These are phyloP conservation scores for Aplysina aerophoba DNA, from an alignment of 37 sponge, comb jelly and placozoan genomes.

Conservation along the genomic window DNA sequence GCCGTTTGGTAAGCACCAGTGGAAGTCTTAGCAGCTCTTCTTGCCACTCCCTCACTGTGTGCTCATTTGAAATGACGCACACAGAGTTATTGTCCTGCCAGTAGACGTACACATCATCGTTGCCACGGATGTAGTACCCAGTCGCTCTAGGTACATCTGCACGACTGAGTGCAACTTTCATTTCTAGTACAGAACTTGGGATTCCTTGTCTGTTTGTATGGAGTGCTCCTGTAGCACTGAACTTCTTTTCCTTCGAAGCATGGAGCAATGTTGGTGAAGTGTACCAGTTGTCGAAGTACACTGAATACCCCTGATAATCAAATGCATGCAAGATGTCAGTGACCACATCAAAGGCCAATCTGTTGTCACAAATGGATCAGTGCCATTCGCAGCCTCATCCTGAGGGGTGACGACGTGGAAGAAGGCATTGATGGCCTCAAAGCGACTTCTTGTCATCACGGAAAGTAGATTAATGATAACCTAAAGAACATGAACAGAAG, in stretches of 20 bases:
- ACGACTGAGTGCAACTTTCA: background rate
- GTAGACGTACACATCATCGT: background rate
- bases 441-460: too few species aligned
- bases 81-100: background rate
- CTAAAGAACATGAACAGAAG: too few species aligned
- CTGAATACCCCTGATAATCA: background rate
- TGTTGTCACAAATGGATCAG: too few species aligned
- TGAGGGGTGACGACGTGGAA: too few species aligned
- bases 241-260: background rate
- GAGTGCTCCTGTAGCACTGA: background rate
- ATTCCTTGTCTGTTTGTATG: background rate
- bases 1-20: background rate
- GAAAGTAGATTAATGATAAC: too few species aligned
- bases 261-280: background rate
- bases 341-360: background rate
- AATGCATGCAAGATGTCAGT: background rate
- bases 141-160: background rate
- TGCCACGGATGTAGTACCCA: background rate
- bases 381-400: too few species aligned
- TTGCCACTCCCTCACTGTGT: background rate
- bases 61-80: background rate
- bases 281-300: background rate
- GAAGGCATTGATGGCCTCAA: too few species aligned
- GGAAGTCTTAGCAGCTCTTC: background rate
- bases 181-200: background rate